phyloP scores from a whole-genome alignment of 2,113 vertebrate species.

The Psophia crepitans region DNA sequence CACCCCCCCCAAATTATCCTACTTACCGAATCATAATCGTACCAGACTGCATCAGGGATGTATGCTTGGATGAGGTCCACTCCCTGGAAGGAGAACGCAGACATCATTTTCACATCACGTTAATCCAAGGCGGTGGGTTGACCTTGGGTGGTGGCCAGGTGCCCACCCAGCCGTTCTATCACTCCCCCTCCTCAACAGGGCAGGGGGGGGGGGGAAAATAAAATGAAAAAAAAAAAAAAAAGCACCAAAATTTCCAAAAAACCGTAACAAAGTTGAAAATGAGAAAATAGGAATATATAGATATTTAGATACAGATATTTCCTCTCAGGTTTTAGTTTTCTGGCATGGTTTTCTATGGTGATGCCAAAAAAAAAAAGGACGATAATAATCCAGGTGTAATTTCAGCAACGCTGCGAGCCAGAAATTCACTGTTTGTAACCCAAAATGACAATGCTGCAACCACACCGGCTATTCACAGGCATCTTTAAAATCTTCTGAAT shows the following conservation, averaged over 20 bases:
- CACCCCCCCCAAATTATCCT: not conserved
- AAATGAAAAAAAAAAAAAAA: not conserved
- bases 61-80: conserved; percentile 71
- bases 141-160: not conserved
- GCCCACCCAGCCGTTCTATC: not conserved
- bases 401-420: not conserved
- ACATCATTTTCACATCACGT: too few species aligned
- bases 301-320: not conserved
- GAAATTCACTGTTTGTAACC: not conserved
- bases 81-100: conserved; percentile 59
- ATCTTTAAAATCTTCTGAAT: not conserved
- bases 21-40: conserved; percentile 91
- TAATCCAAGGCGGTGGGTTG: not conserved
- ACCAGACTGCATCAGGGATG: conserved; percentile 88
- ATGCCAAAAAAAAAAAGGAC: too few species aligned
- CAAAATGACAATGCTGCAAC: not conserved
- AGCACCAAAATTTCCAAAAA: not conserved
- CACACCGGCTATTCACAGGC: not conserved
- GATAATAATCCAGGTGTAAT: not conserved
- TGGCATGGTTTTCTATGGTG: rapidly evolving
- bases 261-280: not conserved
- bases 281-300: too few species aligned
- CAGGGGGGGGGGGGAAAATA: not conserved
- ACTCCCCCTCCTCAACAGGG: not conserved
- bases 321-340: too few species aligned